Conservation (phyloP, 2,113 vertebrate species). For the Scortum barcoo region DNA sequence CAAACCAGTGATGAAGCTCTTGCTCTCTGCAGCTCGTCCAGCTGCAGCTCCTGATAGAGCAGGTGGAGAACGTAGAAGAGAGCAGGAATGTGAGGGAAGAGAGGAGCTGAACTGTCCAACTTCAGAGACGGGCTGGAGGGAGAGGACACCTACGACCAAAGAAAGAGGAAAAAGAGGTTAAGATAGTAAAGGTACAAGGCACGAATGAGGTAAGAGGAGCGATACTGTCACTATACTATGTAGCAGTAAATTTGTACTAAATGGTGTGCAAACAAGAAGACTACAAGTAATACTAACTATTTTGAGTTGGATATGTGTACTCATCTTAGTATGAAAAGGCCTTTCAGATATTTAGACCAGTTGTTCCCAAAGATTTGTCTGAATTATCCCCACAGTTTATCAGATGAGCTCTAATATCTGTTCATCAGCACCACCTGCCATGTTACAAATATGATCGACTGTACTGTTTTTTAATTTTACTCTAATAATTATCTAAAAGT, state of each 20-base stretch:
- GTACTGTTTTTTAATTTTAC: neutral
- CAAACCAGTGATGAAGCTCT: constrained; percentile 89
- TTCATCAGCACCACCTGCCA: neutral
- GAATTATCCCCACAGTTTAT: neutral
- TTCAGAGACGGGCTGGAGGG: constrained; percentile 78
- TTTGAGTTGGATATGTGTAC: too few species aligned
- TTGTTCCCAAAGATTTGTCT: too few species aligned
- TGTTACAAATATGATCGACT: neutral
- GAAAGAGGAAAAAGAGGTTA: neutral
- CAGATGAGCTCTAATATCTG: neutral
- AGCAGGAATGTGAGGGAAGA: constrained; percentile 93
- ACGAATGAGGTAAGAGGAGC: neutral
- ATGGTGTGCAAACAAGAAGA: too few species aligned
- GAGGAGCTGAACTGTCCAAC: constrained; percentile 91
- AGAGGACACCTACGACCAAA: constrained; percentile 44
- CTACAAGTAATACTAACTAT: too few species aligned
- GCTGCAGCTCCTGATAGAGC: constrained; percentile 94
- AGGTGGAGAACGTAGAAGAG: constrained; percentile 97
- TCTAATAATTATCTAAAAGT: too few species aligned
- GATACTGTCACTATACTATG: neutral
- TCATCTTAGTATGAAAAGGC: too few species aligned
- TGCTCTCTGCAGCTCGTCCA: constrained; percentile 93
- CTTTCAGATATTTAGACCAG: too few species aligned
- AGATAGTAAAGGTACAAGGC: neutral
- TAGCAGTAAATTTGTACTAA: neutral